These are phyloP conservation scores for Stigmatopora nigra DNA, from an alignment of 2,113 vertebrate species.

Conservation along the genomic window DNA sequence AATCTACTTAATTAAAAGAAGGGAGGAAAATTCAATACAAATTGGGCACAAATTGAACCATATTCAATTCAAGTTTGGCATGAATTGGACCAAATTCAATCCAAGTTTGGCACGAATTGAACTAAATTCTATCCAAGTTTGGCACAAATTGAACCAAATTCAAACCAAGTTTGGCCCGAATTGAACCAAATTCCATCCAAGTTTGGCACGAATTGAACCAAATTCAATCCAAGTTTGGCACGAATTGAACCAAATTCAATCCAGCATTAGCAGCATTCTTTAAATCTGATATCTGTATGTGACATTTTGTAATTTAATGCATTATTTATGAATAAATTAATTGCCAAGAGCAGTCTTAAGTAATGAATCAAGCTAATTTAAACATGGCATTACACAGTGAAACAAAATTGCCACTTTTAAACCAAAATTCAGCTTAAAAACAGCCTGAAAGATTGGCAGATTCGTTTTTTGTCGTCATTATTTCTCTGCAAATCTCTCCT, in stretches of 20 bases:
- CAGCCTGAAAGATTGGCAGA: constrained; percentile 14
- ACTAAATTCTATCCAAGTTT: too few species aligned
- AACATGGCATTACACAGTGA: background rate
- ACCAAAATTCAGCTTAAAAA: background rate
- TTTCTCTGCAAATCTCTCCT: constrained; percentile 29
- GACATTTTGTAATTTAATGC: background rate
- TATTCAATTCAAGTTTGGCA: background rate
- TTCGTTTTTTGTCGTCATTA: constrained; percentile 26
- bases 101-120: too few species aligned
- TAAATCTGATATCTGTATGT: background rate
- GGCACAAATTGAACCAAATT: too few species aligned
- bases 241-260: background rate
- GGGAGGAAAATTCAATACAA: background rate
- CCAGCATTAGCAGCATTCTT: background rate
- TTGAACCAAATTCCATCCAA: background rate
- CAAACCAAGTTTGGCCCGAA: background rate
- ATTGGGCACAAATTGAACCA: background rate
- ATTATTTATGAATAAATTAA: background rate
- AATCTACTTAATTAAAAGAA: constrained; percentile 6
- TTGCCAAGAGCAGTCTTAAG: background rate
- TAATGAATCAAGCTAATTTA: background rate
- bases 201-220: too few species aligned
- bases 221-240: background rate
- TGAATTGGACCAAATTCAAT: too few species aligned
- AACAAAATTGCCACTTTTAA: background rate